Percentiles rank a stretch among this genome's conserved stretches.
These are phyloP conservation scores for Prionailurus bengalensis DNA, from an alignment of 2,113 vertebrate species.

Conservation along the genomic window DNA sequence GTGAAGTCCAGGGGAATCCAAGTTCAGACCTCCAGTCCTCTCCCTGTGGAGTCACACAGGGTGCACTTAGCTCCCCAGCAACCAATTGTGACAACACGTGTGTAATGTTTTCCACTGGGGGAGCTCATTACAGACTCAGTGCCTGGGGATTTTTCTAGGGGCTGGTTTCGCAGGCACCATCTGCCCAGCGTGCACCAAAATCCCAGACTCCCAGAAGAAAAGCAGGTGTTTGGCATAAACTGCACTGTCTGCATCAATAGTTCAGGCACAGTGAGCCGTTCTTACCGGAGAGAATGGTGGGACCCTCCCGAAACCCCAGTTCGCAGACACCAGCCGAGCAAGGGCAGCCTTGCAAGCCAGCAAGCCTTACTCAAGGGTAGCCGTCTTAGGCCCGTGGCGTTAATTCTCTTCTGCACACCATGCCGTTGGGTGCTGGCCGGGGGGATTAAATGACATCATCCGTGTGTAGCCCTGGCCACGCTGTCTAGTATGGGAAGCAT, in stretches of 20 bases:
- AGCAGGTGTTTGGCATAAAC: not conserved
- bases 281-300: accelerated
- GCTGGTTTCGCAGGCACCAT: too few species aligned
- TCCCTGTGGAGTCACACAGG: not conserved
- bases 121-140: not conserved
- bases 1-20: not conserved
- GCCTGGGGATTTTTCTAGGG: not conserved
- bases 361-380: not conserved
- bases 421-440: not conserved
- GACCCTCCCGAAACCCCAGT: accelerated
- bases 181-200: not conserved
- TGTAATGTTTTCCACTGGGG: not conserved
- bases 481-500: not conserved
- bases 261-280: not conserved
- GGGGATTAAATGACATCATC: not conserved
- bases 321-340: not conserved
- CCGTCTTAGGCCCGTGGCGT: accelerated
- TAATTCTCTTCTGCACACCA: not conserved
- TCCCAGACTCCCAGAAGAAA: not conserved
- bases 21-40: not conserved
- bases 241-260: accelerated
- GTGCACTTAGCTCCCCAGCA: not conserved
- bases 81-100: accelerated
- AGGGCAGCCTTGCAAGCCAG: not conserved
- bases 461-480: not conserved